Conservation (phyloP, 2,113 vertebrate genomes). For the Eidolon helvum region DNA sequence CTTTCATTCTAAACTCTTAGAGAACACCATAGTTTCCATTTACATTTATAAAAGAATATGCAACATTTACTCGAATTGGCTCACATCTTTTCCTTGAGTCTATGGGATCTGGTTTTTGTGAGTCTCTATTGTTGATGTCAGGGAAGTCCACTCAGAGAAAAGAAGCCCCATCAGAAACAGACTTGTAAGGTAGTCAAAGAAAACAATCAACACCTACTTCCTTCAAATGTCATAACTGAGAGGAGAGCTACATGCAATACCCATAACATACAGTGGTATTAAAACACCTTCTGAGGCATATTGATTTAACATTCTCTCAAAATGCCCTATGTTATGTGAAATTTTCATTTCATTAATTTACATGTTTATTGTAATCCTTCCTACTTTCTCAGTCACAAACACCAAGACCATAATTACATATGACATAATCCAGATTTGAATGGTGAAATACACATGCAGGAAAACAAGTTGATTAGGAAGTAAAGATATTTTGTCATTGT, state of each 20-base stretch:
- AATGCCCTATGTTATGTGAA: neutral
- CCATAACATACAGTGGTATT: neutral
- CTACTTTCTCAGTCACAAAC: neutral
- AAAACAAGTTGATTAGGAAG: neutral
- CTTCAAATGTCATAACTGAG: neutral
- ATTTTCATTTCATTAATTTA: constrained; percentile 35
- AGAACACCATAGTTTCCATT: too few species aligned
- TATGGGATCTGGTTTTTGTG: neutral
- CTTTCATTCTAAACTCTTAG: too few species aligned
- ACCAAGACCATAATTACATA: constrained; percentile 50
- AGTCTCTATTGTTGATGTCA: constrained; percentile 32
- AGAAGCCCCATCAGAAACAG: neutral
- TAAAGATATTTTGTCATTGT: neutral
- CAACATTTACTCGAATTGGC: too few species aligned
- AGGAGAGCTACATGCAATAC: neutral
- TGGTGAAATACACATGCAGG: neutral
- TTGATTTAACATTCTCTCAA: neutral
- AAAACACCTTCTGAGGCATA: neutral
- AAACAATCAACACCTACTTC: neutral
- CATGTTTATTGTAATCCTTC: neutral
- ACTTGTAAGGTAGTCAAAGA: neutral
- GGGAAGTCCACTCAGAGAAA: neutral
- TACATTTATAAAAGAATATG: too few species aligned
- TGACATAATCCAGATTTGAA: neutral
- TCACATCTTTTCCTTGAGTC: neutral